phyloP scores from a whole-genome alignment of 2,888 invertebrate species.

The Zygogramma bicolorata region DNA sequence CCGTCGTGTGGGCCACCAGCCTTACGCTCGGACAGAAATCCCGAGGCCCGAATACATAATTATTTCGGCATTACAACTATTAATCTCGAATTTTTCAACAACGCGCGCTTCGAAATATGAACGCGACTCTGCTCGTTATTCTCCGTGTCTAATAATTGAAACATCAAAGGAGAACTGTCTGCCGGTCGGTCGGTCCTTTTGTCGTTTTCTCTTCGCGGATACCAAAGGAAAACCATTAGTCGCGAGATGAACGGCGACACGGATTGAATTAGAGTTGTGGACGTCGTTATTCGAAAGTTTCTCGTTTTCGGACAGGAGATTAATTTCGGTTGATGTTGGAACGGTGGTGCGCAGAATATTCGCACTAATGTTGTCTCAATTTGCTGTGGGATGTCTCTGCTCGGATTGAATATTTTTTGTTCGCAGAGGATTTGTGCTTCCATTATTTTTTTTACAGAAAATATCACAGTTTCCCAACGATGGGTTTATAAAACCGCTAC shows the following conservation, averaged over 20 bases:
- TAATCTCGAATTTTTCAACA: constrained; percentile 37
- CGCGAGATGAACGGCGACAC: background rate
- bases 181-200: background rate
- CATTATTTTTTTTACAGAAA: too few relatives aligned
- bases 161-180: constrained; percentile 21
- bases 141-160: constrained; percentile 18
- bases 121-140: constrained; percentile 20
- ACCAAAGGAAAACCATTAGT: background rate
- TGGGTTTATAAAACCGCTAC: too few relatives aligned
- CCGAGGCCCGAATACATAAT: constrained; percentile 28
- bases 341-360: too few relatives aligned
- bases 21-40: constrained; percentile 8
- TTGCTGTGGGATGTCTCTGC: too few relatives aligned
- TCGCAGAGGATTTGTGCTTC: too few relatives aligned
- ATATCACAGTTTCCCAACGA: too few relatives aligned
- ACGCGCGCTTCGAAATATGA: constrained; percentile 32
- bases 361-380: too few relatives aligned
- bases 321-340: background rate
- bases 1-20: too few relatives aligned
- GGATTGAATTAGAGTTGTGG: background rate
- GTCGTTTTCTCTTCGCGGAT: background rate
- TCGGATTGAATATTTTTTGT: too few relatives aligned
- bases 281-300: background rate
- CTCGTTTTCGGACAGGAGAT: background rate
- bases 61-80: constrained; percentile 33